Percentiles rank a stretch among this genome's conserved stretches.
phyloP scores from a whole-genome alignment of 2,888 invertebrate species.

The Stictocephala bisonia region DNA sequence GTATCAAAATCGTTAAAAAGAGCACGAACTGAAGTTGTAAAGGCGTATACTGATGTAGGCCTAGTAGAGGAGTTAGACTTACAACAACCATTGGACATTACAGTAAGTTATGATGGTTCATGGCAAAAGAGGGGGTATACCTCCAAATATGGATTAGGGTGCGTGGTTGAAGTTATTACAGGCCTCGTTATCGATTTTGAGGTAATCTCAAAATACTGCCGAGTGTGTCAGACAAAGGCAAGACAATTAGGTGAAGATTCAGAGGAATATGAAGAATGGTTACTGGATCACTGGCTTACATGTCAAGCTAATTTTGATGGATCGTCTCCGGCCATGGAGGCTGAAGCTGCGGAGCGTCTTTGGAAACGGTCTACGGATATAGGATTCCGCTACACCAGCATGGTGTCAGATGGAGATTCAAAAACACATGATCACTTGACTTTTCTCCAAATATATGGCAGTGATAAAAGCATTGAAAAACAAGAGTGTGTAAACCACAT shows the following conservation, averaged over 20 bases:
- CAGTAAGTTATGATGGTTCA: constrained; percentile 16
- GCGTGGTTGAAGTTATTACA: constrained; percentile 23
- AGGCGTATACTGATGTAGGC: too few relatives aligned
- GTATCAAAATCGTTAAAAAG: too few relatives aligned
- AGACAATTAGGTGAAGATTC: constrained; percentile 8
- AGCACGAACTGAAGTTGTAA: too few relatives aligned
- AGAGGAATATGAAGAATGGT: constrained; percentile 8
- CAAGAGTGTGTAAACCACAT: constrained; percentile 26
- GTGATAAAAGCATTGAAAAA: neutral
- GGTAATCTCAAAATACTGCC: constrained; percentile 24
- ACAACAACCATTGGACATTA: neutral
- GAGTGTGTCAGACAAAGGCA: constrained; percentile 16
- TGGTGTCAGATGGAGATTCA: constrained; percentile 20
- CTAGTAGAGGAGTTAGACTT: too few relatives aligned
- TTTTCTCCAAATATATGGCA: constrained; percentile 2
- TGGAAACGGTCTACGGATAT: constrained; percentile 30
- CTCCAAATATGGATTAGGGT: neutral
- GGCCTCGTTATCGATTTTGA: constrained; percentile 10
- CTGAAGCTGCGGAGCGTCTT: constrained; percentile 1
- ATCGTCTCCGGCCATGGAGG: constrained; percentile 8
- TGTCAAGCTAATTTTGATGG: constrained; percentile 31
- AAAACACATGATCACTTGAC: neutral
- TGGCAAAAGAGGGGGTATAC: constrained; percentile 19
- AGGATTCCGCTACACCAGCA: constrained; percentile 5
- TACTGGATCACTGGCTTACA: constrained; percentile 6